phyloP scores from a whole-genome alignment of 2,888 invertebrate genomes.

The Venustoraphidia nigricollis region DNA sequence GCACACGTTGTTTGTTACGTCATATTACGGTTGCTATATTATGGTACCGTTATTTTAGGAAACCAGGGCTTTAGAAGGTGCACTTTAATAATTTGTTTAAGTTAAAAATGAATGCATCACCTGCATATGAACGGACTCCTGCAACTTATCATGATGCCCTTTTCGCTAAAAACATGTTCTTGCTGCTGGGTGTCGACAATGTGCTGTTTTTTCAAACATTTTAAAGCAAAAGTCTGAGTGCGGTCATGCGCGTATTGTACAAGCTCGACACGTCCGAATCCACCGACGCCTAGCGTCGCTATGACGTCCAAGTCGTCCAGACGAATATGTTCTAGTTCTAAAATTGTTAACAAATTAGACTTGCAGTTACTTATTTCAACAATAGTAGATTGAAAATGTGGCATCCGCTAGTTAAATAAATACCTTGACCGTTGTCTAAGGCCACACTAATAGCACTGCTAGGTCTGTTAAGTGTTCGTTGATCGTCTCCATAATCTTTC shows the following conservation, averaged over 20 bases:
- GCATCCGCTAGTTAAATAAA: too few species aligned
- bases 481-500: constrained; percentile 57
- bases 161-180: constrained; percentile 55
- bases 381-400: not conserved
- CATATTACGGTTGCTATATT: too few species aligned
- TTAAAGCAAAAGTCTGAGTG: constrained; percentile 44
- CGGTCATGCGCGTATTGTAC: constrained; percentile 31
- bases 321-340: constrained; percentile 27
- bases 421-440: constrained; percentile 20
- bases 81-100: not conserved
- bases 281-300: constrained; percentile 53
- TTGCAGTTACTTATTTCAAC: not conserved
- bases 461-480: constrained; percentile 29
- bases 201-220: constrained; percentile 56
- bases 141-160: constrained; percentile 50
- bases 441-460: constrained; percentile 24
- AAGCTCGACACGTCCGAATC: constrained; percentile 54
- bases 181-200: constrained; percentile 60
- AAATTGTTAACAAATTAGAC: constrained; percentile 8
- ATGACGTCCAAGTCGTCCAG: constrained; percentile 45
- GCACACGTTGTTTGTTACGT: too few species aligned
- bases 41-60: too few species aligned
- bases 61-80: too few species aligned
- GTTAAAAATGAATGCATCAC: constrained; percentile 22
- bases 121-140: constrained; percentile 58